phyloP scores from a whole-genome alignment of 1,140 invertebrate genomes.

The Drosophila watanabei region DNA sequence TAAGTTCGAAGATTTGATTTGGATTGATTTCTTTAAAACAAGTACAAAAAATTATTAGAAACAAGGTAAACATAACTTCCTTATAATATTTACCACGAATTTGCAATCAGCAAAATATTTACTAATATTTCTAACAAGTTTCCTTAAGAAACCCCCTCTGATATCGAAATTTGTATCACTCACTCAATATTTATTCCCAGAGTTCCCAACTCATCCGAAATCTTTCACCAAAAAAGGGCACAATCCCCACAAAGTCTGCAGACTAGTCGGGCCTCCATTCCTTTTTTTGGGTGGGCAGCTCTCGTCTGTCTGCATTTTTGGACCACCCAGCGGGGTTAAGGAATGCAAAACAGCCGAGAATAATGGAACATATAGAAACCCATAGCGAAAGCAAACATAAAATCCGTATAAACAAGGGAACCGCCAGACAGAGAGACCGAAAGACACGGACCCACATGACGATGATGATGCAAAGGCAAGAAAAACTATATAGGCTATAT shows the following conservation, averaged over 20 bases:
- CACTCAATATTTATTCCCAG: too few species aligned
- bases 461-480: conserved; percentile 28
- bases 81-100: background rate
- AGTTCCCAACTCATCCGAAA: background rate
- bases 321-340: conserved; percentile 30
- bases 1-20: too few species aligned
- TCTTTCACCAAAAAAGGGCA: background rate
- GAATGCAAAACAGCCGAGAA: conserved; percentile 32
- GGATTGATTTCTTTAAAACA: background rate
- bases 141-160: background rate
- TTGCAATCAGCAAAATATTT: background rate
- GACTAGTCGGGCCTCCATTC: conserved; percentile 20
- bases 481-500: conserved; percentile 41
- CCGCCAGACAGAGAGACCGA: conserved; percentile 14
- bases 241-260: background rate
- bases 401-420: conserved; percentile 42
- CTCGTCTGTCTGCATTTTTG: conserved; percentile 25
- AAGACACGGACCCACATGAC: background rate
- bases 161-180: too few species aligned
- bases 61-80: too few species aligned
- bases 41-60: background rate
- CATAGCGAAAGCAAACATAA: conserved; percentile 39
- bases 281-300: conserved; percentile 1
- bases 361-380: conserved; percentile 22
- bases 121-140: background rate